These are phyloP conservation scores for Ceryle rudis DNA, from an alignment of 2,797 vertebrate species.

Conservation along the genomic window DNA sequence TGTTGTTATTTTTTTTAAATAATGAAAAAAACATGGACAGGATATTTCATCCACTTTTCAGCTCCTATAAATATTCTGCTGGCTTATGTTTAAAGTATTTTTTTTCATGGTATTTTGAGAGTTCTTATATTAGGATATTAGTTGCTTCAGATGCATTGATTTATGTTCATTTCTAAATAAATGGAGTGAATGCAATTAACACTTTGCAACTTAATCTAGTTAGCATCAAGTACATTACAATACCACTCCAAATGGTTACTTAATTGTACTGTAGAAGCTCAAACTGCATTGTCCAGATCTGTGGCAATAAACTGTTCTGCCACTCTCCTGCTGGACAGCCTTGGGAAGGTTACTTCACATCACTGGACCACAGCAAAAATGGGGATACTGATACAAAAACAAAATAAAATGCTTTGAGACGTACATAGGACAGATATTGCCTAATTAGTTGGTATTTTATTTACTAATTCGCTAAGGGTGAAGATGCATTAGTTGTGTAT, in stretches of 20 bases:
- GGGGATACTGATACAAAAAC: not conserved
- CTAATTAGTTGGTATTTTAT: not conserved
- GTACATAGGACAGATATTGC: rapidly evolving
- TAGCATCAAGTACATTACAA: not conserved
- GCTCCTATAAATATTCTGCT: not conserved
- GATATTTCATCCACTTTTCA: not conserved
- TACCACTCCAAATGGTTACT: not conserved
- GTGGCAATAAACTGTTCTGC: not conserved
- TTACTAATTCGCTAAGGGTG: not conserved
- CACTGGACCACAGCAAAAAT: not conserved
- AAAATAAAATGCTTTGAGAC: not conserved
- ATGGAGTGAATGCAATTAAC: not conserved
- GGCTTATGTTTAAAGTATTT: not conserved
- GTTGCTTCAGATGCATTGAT: not conserved
- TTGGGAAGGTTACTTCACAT: not conserved
- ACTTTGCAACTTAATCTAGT: not conserved
- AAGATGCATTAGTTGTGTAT: not conserved
- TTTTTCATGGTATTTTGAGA: not conserved
- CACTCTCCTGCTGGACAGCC: not conserved
- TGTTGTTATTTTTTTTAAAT: not conserved
- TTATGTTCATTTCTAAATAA: not conserved
- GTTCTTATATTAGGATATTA: not conserved
- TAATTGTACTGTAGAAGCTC: not conserved
- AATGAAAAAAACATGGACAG: not conserved
- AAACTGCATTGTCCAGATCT: not conserved